Evolutionary conservation across 2,113 vertebrate species (phyloP).

Genomic region (Tyrannus savana): DNA sequence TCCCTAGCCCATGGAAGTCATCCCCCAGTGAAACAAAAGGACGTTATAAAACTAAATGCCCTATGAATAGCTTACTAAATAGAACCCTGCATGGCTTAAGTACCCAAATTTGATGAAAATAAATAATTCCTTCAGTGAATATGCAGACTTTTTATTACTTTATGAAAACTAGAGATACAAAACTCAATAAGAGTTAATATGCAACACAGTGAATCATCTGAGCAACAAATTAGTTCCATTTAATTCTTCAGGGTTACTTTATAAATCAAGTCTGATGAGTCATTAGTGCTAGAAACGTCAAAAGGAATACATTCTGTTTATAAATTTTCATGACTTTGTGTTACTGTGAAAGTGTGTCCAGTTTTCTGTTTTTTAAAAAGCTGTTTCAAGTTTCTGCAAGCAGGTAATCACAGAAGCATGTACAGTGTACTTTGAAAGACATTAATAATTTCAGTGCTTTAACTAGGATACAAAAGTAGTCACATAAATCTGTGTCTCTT

Average conservation of each 20-base stretch:
- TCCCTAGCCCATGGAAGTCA: background rate
- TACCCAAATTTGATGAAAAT: background rate
- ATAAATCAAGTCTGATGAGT: conserved; percentile 9
- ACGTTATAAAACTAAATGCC: background rate
- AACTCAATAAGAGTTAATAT: background rate
- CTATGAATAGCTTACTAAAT: background rate
- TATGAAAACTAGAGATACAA: background rate
- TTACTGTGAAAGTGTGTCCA: background rate
- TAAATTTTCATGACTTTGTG: background rate
- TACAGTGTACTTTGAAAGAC: background rate
- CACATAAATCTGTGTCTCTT: background rate
- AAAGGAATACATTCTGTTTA: background rate
- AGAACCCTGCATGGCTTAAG: background rate
- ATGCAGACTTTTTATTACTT: background rate
- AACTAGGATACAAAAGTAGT: background rate
- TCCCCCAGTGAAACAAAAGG: background rate
- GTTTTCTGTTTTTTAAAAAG: background rate
- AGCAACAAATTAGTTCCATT: conserved; percentile 22
- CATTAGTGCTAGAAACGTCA: background rate
- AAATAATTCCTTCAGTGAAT: background rate
- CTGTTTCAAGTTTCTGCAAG: background rate
- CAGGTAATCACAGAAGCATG: background rate
- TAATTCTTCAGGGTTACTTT: conserved; percentile 7
- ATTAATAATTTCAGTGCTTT: background rate
- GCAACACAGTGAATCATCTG: background rate